Base-by-base conservation (phyloP, 35 echinoderm and acorn worm genomes). In the Nesometra sesokonis region DNA sequence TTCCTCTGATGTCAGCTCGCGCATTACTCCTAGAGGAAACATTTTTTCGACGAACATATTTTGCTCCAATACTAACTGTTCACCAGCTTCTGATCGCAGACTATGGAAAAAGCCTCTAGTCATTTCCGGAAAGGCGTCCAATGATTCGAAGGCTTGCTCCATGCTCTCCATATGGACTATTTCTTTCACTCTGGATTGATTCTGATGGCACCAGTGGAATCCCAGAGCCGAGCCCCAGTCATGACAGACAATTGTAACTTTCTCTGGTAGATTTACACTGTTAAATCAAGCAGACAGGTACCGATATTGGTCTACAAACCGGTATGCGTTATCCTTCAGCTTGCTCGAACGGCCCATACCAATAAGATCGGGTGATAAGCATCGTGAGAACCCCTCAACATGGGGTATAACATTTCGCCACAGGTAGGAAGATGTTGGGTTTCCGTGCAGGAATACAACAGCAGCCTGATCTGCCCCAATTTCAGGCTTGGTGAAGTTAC, bases 301-400 rank as follows among this genome's bases (percentile, higher is more conserved):
- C 32, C 38, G 82, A 79, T 93, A 97, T 30, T 97, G 94, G 35
- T 97, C 94, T 7, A 88, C 91, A 67, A 90, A 97, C 7, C 85
- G 89, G 38, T 97, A 97, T 23, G 78, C 32, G n/a, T 67, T 77
- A 78, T 86, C 86, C 19, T 80, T 79, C 5, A 93, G 67, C 38
- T 97, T 97, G 82, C 79, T 90, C 5, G 94, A 97, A 30, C 91
- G 31, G 30, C 94, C 94, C 91, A 88, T 87, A 3, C 94, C 94
- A 36, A 97, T 97, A 32, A 97, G 84, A 87, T 97, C 94, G 17
- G 94, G 94, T n/a, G 94, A 91, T 34, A 97, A 77, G 57, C 94
- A 97, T 37, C 93, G n/a, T n/a, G n/a, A n/a, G n/a, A n/a, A n/a
- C n/a, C n/a, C n/a, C n/a, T n/a, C n/a, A n/a, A n/a, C n/a, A 31